Base-by-base conservation (phyloP, 2,113 vertebrate genomes). In the Pyrgilauda ruficollis region DNA sequence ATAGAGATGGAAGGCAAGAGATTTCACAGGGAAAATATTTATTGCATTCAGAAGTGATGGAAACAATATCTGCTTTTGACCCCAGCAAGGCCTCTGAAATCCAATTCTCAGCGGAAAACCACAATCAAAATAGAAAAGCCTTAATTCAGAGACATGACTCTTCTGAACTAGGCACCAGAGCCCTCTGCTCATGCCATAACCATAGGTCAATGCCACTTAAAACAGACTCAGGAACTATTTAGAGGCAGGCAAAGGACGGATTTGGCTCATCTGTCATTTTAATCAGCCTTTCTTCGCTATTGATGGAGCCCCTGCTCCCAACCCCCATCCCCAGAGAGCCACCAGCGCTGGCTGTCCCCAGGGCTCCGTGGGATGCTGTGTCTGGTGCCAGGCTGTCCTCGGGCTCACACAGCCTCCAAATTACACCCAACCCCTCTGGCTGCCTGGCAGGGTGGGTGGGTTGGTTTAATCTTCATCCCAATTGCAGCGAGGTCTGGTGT, bases 161-260 rank as follows among this genome's bases (percentile, higher is more conserved):
- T 85, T 76, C 73, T 62, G 80, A 94, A 96, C 64, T 59, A 64
- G 92, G 92, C 94, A 90, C 87, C 77, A 85, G 93, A 90, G 92
- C 47, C 84, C 87, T 86, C 87, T 86, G 84, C 63, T 28, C 41
- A n/a, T 13, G 82, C 88, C 58, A 46, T 88, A 55, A 95, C 43
- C 92, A 63, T 88, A 92, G 93, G 93, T 96, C 95, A 97, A 52
- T 85, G 85, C 74, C 92, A 95, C 96, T 90, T 92, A 82, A 95
- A 97, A 94, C 87, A 80, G 50, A 83, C 84, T 87, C 35, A 69
- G 68, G 84, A 81, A 69, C 87, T 89, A 91, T 79, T 94, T 74
- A 96, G 92, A 86, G 84, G 62, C 67, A 84, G 41, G 52, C 13
- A 69, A 63, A 92, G 86, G 82, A 62, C 61, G 68, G 44, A 62